Percentiles rank a stretch among this genome's conserved stretches.
phyloP scores from a whole-genome alignment of 2,797 vertebrate species.

The Hemibagrus guttatus region DNA sequence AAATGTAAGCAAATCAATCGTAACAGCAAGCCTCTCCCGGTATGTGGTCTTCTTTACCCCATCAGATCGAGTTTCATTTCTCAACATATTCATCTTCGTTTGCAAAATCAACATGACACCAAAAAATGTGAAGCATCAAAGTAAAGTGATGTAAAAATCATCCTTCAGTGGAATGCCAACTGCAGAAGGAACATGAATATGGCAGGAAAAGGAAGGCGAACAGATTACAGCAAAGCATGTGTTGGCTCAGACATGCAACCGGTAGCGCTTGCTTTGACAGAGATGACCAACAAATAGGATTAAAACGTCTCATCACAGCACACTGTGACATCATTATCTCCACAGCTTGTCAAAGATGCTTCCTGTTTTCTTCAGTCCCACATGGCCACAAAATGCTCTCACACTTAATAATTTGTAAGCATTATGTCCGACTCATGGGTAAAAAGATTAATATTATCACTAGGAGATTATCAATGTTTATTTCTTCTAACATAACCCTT shows the following conservation, averaged over 20 bases:
- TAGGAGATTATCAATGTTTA: neutral
- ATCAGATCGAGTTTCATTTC: neutral
- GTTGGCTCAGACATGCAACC: neutral
- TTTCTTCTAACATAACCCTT: neutral
- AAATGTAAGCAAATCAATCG: neutral
- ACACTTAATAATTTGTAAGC: neutral
- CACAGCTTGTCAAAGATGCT: slow-evolving; percentile 19
- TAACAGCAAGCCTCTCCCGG: neutral
- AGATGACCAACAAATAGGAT: slow-evolving; percentile 34
- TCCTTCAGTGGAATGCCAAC: slow-evolving; percentile 3
- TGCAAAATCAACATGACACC: slow-evolving; percentile 7
- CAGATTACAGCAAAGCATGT: slow-evolving; percentile 24
- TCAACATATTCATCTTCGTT: neutral
- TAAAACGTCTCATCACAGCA: slow-evolving; percentile 28
- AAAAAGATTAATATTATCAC: neutral
- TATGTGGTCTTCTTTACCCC: neutral
- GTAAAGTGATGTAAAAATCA: slow-evolving; percentile 7
- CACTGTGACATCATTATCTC: slow-evolving; percentile 25
- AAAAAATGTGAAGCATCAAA: slow-evolving; percentile 1
- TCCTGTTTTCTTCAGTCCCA: slow-evolving; percentile 15
- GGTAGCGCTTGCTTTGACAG: slow-evolving; percentile 11
- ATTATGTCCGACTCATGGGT: neutral
- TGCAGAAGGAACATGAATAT: neutral
- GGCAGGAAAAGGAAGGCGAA: slow-evolving; percentile 4
- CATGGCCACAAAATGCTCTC: slow-evolving; percentile 12